These are phyloP conservation scores for Odontamblyopus rebecca DNA, from an alignment of 2,797 vertebrate species.

Conservation along the genomic window DNA sequence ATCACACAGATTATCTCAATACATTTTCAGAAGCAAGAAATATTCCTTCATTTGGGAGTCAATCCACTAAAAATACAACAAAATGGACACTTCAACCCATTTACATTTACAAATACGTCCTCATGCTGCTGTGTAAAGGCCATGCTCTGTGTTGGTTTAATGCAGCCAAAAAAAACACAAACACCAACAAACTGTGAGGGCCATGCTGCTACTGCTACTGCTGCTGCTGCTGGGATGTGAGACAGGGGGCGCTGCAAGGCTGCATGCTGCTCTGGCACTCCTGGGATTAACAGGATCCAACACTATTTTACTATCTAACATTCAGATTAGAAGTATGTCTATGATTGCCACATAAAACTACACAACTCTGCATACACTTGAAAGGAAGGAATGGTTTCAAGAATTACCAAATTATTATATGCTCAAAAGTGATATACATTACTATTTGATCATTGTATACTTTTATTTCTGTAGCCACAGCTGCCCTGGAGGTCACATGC, in stretches of 20 bases:
- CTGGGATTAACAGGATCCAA: conserved; percentile 14
- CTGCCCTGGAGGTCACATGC: not conserved
- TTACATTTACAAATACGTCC: conserved; percentile 22
- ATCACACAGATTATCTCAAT: too few relatives aligned
- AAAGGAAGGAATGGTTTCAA: not conserved
- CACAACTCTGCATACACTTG: not conserved
- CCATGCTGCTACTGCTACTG: conserved; percentile 37
- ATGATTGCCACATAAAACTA: not conserved
- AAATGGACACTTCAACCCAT: conserved; percentile 25
- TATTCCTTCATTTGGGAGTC: not conserved
- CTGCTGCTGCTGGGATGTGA: conserved; percentile 26
- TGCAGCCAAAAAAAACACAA: conserved; percentile 3
- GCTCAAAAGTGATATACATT: not conserved
- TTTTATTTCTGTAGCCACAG: not conserved
- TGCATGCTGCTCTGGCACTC: conserved; percentile 53
- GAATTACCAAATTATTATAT: too few relatives aligned
- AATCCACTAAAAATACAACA: not conserved
- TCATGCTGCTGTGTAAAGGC: conserved; percentile 56
- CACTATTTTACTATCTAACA: not conserved
- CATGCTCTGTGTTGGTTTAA: conserved; percentile 49
- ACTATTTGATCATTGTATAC: not conserved
- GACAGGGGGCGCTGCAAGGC: conserved; percentile 32
- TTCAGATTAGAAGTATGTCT: not conserved
- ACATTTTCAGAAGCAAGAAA: not conserved
- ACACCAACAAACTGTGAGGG: conserved; percentile 8